Conservation (phyloP, 2,113 vertebrate genomes). For the Gnathonemus echidnorhynchus region DNA sequence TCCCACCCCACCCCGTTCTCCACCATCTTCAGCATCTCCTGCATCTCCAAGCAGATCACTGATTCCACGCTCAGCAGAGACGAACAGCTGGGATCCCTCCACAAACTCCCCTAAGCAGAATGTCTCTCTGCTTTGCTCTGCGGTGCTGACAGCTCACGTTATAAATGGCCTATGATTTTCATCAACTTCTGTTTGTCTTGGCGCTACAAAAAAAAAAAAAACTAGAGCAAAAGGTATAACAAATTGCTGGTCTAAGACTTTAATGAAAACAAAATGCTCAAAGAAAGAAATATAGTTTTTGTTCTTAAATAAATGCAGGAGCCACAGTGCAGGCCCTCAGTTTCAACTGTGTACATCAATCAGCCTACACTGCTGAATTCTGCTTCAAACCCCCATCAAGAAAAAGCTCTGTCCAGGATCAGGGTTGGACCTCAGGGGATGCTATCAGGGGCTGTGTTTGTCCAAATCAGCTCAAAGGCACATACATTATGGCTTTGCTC, state of each 20-base stretch:
- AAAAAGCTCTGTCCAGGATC: background rate
- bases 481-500: background rate
- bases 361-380: background rate
- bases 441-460: background rate
- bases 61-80: background rate
- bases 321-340: background rate
- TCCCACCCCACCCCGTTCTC: background rate
- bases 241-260: background rate
- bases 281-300: slow-evolving; percentile 8
- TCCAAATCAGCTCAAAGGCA: background rate
- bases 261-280: background rate
- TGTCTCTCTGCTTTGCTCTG: background rate
- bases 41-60: background rate
- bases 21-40: background rate
- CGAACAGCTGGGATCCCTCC: background rate
- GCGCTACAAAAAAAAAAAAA: background rate
- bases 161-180: background rate
- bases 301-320: background rate
- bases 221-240: background rate
- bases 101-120: background rate
- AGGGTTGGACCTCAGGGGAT: background rate
- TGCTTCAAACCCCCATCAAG: background rate
- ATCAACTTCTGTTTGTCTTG: background rate
- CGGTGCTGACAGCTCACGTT: background rate
- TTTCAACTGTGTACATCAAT: background rate